Conservation (phyloP, 2,888 invertebrate genomes). For the Sympetrum striolatum region DNA sequence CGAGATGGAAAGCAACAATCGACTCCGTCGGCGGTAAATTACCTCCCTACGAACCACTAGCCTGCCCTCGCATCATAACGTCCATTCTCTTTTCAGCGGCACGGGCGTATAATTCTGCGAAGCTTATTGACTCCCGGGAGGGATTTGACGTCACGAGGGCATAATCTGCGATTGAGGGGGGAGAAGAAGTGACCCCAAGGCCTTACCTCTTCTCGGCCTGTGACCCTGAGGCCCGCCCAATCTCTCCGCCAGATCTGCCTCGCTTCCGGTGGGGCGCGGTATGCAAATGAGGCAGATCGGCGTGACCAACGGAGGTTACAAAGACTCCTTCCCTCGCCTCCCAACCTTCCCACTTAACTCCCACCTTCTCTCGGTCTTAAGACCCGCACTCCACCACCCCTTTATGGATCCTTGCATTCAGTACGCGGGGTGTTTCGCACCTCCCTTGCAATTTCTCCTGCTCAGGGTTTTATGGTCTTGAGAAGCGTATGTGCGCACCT, state of each 20-base stretch:
- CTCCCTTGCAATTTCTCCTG: background rate
- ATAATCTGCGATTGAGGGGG: background rate
- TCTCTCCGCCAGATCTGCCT: background rate
- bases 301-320: constrained; percentile 16
- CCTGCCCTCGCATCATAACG: background rate
- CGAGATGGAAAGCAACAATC: background rate
- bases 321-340: background rate
- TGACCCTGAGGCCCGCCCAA: constrained; percentile 29
- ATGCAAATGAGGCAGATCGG: constrained; percentile 28
- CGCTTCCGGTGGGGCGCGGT: constrained; percentile 24
- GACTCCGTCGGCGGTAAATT: background rate
- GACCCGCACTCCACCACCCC: background rate
- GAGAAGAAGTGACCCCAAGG: background rate
- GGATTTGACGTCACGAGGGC: constrained; percentile 12
- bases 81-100: background rate
- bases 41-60: background rate
- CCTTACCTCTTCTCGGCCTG: constrained; percentile 20
- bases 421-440: background rate
- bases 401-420: background rate
- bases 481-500: background rate
- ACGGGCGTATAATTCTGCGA: constrained; percentile 5
- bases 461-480: background rate
- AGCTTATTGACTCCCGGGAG: background rate
- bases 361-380: background rate
- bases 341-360: background rate